A percentile compares a stretch with the other conserved stretches of the same genome.
Evolutionary conservation across 1,140 invertebrate genomes (phyloP).

Genomic region (Lordiphosa stackelbergi): DNA sequence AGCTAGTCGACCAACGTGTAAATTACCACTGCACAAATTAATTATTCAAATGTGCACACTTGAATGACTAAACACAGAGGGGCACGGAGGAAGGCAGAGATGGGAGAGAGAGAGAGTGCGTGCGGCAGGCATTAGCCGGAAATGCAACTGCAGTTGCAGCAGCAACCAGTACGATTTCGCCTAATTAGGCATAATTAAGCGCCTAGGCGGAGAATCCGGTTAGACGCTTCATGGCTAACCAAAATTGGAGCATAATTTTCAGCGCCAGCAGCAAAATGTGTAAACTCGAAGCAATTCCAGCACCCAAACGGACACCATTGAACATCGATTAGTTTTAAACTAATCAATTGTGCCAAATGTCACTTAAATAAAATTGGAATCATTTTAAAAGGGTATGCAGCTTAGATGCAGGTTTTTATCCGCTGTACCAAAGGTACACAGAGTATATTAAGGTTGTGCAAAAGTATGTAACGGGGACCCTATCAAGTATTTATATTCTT

Average conservation of each 20-base stretch:
- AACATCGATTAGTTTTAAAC: too few relatives aligned
- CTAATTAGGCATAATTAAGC: slow-evolving; percentile 72
- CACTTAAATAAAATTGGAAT: too few relatives aligned
- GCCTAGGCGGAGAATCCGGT: slow-evolving; percentile 50
- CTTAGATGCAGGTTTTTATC: too few relatives aligned
- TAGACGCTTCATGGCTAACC: slow-evolving; percentile 34
- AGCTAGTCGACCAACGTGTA: slow-evolving; percentile 69
- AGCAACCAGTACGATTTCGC: slow-evolving; percentile 26
- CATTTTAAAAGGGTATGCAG: too few relatives aligned
- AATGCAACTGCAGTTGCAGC: slow-evolving; percentile 23
- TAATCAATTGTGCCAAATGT: too few relatives aligned
- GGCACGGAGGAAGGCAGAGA: neutral
- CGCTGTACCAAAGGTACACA: too few relatives aligned
- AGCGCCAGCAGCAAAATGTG: slow-evolving; percentile 11
- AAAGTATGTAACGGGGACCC: too few relatives aligned
- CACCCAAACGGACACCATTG: neutral
- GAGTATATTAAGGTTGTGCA: too few relatives aligned
- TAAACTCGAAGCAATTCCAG: slow-evolving; percentile 1
- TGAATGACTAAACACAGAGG: slow-evolving; percentile 69
- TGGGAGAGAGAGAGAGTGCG: neutral
- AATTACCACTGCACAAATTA: slow-evolving; percentile 41
- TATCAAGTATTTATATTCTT: too few relatives aligned
- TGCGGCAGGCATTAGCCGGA: slow-evolving; percentile 8
- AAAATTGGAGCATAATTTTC: slow-evolving; percentile 44
- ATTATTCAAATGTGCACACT: slow-evolving; percentile 70